Conservation (phyloP, 2,113 vertebrate genomes). For the Garra rufa region DNA sequence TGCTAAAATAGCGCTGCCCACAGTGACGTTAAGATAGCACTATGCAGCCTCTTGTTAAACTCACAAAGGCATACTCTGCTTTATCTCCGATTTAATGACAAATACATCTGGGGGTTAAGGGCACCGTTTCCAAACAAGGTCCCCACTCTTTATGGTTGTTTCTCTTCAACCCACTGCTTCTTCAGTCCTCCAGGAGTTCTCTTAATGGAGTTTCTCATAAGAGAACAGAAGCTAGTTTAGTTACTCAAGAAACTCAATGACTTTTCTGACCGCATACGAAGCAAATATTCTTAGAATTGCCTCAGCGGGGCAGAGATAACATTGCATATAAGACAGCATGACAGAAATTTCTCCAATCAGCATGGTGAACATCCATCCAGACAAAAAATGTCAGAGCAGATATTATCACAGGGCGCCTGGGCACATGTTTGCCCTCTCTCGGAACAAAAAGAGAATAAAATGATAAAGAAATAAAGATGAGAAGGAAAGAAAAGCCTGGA, state of each 20-base stretch:
- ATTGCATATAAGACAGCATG: neutral
- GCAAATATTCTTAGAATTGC: neutral
- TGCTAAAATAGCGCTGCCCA: neutral
- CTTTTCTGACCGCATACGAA: neutral
- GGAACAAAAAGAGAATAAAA: neutral
- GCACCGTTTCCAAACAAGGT: neutral
- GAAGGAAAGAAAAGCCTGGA: neutral
- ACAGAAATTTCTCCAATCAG: conserved; percentile 6
- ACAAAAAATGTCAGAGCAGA: conserved; percentile 7
- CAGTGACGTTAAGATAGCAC: neutral
- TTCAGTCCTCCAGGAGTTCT: conserved; percentile 19
- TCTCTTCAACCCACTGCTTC: neutral
- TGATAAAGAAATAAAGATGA: neutral
- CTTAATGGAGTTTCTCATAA: conserved; percentile 8
- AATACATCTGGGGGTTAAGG: conserved; percentile 15
- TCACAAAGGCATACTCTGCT: neutral
- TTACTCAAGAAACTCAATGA: conserved; percentile 14
- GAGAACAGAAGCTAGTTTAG: neutral
- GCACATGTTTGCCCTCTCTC: neutral
- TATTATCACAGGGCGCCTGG: neutral
- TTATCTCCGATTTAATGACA: conserved; percentile 19
- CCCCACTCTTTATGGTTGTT: conserved; percentile 1
- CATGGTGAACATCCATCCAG: neutral
- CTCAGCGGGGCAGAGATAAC: conserved; percentile 7
- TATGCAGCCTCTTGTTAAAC: neutral